Conservation (phyloP, 2,888 invertebrate genomes). For the Protodeltote pygarga region DNA sequence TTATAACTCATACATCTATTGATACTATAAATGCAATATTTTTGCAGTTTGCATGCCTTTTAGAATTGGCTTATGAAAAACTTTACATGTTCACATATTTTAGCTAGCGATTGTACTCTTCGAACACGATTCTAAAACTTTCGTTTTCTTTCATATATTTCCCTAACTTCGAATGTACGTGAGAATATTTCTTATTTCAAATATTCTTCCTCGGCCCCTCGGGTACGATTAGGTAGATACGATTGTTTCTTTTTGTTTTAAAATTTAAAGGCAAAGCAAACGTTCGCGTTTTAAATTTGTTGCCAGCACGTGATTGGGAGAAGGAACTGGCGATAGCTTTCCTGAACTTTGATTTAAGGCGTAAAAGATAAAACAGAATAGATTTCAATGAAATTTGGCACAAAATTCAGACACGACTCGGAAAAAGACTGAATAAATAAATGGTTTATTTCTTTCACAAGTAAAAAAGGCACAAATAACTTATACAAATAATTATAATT, state of each 20-base stretch:
- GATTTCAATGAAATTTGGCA: no score
- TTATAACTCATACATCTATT: no score
- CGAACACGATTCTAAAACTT: conserved; percentile 12
- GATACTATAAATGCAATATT: no score
- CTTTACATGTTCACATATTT: no score
- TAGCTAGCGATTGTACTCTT: no score
- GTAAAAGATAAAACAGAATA: conserved; percentile 15
- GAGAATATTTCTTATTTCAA: conserved; percentile 41
- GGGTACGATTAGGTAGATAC: conserved; percentile 51
- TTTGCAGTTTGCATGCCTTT: no score
- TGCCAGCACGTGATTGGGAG: conserved; percentile 61
- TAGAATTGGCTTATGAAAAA: no score
- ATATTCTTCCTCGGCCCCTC: conserved; percentile 26
- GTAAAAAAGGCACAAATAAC: no score
- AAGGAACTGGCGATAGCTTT: conserved; percentile 50
- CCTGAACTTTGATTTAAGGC: conserved; percentile 8
- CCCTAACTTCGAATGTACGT: conserved; percentile 31
- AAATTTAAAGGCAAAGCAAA: conserved; percentile 59
- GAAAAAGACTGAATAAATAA: no score
- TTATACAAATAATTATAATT: no score
- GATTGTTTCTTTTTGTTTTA: conserved; percentile 57
- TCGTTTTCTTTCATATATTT: conserved; percentile 19
- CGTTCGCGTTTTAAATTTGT: conserved; percentile 61
- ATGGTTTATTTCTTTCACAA: no score
- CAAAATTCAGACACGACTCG: no score